phyloP scores from a whole-genome alignment of 2,113 vertebrate species.

The Triplophysa tibetana region DNA sequence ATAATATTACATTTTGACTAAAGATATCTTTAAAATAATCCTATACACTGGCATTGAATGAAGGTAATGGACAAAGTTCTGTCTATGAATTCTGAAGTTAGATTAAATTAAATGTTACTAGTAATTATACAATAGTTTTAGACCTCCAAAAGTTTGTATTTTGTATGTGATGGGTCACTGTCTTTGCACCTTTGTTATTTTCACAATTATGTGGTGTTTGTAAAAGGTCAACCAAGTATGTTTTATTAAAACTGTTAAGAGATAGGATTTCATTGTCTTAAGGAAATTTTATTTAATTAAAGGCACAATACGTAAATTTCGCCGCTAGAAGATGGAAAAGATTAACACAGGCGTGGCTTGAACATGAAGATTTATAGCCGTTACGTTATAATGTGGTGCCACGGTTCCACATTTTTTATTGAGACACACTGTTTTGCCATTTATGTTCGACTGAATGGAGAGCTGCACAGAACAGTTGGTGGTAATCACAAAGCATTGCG shows the following conservation, averaged over 20 bases:
- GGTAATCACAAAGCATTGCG: no score
- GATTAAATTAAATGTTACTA: not conserved
- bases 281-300: not conserved
- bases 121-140: conserved; percentile 13
- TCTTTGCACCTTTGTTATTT: conserved; percentile 1
- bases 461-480: no score
- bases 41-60: not conserved
- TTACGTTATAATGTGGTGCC: no score
- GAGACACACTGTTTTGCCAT: no score
- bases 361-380: no score
- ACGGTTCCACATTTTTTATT: no score
- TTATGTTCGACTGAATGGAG: no score
- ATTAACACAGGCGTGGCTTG: no score
- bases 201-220: not conserved
- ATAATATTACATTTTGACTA: not conserved
- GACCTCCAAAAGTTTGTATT: not conserved
- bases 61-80: conserved; percentile 19
- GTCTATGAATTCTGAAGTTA: conserved; percentile 20
- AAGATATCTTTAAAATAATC: not conserved
- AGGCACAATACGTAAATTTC: no score
- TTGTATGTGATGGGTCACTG: conserved; percentile 9
- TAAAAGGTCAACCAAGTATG: conserved; percentile 20
- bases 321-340: no score
- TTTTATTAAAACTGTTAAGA: not conserved
- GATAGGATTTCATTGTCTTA: not conserved